phyloP scores from a whole-genome alignment of 2,888 invertebrate genomes.

The Nephrotoma flavescens region DNA sequence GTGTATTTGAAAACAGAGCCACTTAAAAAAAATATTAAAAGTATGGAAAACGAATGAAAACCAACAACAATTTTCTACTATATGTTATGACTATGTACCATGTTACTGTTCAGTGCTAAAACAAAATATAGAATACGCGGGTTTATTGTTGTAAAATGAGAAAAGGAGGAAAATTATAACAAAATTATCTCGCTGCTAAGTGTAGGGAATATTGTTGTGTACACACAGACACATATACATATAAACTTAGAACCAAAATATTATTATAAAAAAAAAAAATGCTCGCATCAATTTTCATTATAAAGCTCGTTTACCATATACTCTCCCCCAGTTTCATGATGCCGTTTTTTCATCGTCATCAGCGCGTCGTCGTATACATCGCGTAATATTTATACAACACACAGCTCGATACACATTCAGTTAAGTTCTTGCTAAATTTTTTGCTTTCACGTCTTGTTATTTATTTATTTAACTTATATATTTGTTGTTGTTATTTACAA shows the following conservation, averaged over 20 bases:
- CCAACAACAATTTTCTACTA: not conserved
- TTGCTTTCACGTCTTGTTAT: not conserved
- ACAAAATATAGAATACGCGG: not conserved
- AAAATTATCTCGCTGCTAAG: not conserved
- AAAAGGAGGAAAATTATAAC: not conserved
- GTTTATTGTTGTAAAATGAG: not conserved
- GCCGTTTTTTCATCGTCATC: not conserved
- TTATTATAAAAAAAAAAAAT: not conserved
- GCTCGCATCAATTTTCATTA: not conserved
- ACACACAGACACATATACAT: not conserved
- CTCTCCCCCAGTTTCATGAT: not conserved
- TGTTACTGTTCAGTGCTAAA: too few species aligned
- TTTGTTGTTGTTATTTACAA: not conserved
- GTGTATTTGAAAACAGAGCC: not conserved
- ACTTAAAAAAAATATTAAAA: not conserved
- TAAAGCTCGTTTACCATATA: not conserved
- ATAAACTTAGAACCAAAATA: not conserved
- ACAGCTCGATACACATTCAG: not conserved
- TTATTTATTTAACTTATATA: not conserved
- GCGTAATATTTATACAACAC: not conserved
- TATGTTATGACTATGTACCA: not conserved
- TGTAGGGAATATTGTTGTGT: not conserved
- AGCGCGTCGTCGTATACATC: not conserved
- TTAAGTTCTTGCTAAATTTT: not conserved
- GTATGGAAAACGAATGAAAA: not conserved